A percentile compares a stretch with the other conserved stretches of the same genome.
Conservation (phyloP, 2,797 vertebrate genomes). For the Poecile montanus region DNA sequence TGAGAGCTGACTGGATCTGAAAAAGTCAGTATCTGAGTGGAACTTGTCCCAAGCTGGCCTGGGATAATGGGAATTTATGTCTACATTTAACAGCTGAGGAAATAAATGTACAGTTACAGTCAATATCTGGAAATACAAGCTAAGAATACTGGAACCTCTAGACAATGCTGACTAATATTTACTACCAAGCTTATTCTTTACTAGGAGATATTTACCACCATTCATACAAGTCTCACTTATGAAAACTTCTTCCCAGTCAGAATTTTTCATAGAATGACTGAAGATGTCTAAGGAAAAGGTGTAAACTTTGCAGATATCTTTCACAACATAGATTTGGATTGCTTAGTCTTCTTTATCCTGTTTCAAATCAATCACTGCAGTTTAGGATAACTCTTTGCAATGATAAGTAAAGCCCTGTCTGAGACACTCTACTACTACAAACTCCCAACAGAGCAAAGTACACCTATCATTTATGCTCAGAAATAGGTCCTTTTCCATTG, state of each 20-base stretch:
- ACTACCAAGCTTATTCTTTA: neutral
- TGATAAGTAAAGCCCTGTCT: neutral
- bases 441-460: neutral
- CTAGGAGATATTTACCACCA: neutral
- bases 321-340: neutral
- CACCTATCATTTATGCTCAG: neutral
- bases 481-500: slow-evolving; percentile 17
- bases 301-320: neutral
- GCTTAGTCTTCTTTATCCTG: neutral
- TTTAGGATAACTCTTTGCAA: neutral
- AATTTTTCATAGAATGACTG: neutral
- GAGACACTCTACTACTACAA: neutral
- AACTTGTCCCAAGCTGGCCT: neutral
- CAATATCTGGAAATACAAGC: neutral
- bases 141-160: neutral
- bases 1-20: neutral
- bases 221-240: neutral
- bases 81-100: neutral
- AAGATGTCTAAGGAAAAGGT: neutral
- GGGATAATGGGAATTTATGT: neutral
- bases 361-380: neutral
- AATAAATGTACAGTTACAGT: neutral
- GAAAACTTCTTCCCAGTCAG: neutral
- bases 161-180: slow-evolving; percentile 16
- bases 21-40: neutral